Evolutionary conservation across 2,888 invertebrate species (phyloP), one percentile per base, ranked within the genome.

Genomic region (Clostera curtula): DNA sequence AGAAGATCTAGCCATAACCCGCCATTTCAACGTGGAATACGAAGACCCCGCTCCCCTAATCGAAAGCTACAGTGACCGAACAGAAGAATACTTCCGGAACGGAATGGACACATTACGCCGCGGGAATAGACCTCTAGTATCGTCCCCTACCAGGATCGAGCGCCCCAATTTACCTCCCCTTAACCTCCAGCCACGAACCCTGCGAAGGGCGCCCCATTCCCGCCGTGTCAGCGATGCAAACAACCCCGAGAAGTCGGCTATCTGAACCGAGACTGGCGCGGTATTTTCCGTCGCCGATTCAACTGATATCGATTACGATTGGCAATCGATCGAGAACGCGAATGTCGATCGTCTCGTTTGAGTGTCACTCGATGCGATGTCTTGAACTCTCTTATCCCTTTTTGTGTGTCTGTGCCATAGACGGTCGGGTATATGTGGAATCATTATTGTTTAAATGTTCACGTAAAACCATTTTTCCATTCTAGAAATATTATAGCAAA

Each of bases 71-170:
- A 89, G 89, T 34, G 83, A 83, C 16, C 56, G 80, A 29, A 73
- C 74, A 0, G 79, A 80, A 24, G 83, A 83, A 19, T 80, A 80
- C 44, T 75, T 86, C 49, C 55, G 76, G 2, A 74, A 61, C 25
- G 83, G 79, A 8, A 69, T 80, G 52, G 83, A 80, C 1, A 84
- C 83, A 1, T 59, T 85, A 2, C 72, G 85, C 12, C 66, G 86
- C 18, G 75, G 85, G 5, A 72, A 69, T 9, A 83, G 93, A 24
- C 91, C 93, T 0, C 71, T 89, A 11, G 92, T 93, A 0, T 92
- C 93, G 3, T 91, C 92, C 0, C 93, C 93, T 0, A 93, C 93
- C 1, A 86, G 91, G 44, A 93, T 93, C 49, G 93, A 93, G 56
- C 89, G 93, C 51, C 93, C 93, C 0, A 93, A 93, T 58, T 66